A percentile compares a stretch with the other conserved stretches of the same genome.
phyloP scores from a whole-genome alignment of 2,797 vertebrate species.

The Stomatorhinus walkeri region DNA sequence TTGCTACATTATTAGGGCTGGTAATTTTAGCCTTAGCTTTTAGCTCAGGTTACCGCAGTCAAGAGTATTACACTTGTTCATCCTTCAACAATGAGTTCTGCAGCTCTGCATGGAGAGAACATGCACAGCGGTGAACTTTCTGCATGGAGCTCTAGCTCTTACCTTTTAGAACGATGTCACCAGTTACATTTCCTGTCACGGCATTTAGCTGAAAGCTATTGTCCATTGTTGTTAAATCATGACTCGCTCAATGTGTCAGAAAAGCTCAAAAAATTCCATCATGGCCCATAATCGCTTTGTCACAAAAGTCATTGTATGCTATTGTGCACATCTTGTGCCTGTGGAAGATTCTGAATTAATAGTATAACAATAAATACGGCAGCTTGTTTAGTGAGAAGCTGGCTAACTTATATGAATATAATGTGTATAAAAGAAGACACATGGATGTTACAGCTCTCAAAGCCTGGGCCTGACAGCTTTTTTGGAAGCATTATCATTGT shows the following conservation, averaged over 20 bases:
- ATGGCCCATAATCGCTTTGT: neutral
- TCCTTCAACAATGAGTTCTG: neutral
- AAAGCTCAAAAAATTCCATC: neutral
- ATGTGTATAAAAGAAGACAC: neutral
- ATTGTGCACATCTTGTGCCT: neutral
- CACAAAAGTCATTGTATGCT: neutral
- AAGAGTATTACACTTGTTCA: neutral
- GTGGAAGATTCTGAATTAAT: constrained; percentile 1
- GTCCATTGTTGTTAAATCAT: neutral
- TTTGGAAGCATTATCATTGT: neutral
- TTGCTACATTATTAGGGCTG: neutral
- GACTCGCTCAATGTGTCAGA: neutral
- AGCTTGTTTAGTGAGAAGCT: neutral
- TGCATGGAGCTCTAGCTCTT: neutral
- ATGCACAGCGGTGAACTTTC: neutral
- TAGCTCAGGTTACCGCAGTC: neutral
- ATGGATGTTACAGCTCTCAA: constrained; percentile 1
- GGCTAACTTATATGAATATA: neutral
- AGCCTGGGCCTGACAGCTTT: neutral
- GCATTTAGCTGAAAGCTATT: neutral
- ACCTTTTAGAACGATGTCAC: neutral
- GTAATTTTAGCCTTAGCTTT: neutral
- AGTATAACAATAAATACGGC: neutral
- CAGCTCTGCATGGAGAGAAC: neutral
- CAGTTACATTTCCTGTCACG: neutral